These are phyloP conservation scores for Xiphophorus hellerii DNA, from an alignment of 2,113 vertebrate species.

Conservation along the genomic window DNA sequence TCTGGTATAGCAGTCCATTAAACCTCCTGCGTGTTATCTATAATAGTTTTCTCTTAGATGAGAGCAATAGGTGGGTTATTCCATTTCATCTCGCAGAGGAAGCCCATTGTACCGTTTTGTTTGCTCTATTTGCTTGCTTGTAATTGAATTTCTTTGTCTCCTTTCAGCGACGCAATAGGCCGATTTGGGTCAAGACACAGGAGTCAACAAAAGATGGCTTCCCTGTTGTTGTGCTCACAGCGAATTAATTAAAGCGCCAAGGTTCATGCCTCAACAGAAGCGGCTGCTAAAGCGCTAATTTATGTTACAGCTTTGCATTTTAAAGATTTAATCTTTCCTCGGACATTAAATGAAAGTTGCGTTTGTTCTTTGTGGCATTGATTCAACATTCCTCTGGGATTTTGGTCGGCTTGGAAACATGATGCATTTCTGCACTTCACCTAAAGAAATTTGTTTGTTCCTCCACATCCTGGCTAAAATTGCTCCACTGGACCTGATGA, in stretches of 20 bases:
- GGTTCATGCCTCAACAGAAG: neutral
- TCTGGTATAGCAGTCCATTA: slow-evolving; percentile 58
- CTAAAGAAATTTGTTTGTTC: neutral
- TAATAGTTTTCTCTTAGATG: slow-evolving; percentile 63
- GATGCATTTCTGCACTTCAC: neutral
- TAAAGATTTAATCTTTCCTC: neutral
- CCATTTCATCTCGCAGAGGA: slow-evolving; percentile 57
- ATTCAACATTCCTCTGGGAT: neutral
- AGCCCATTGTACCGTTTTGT: slow-evolving; percentile 54
- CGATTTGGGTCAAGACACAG: neutral
- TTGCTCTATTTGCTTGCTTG: slow-evolving; percentile 52
- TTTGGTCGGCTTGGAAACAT: neutral
- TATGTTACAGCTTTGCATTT: neutral
- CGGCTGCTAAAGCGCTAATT: neutral
- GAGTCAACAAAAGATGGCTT: slow-evolving; percentile 1
- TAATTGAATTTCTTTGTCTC: slow-evolving; percentile 66
- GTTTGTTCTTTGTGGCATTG: neutral
- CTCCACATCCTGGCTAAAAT: neutral
- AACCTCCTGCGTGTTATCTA: slow-evolving; percentile 62
- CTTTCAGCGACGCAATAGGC: slow-evolving; percentile 18
- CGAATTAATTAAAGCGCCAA: slow-evolving; percentile 14
- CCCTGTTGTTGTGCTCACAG: slow-evolving; percentile 7
- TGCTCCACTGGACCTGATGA: neutral
- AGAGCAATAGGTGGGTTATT: slow-evolving; percentile 46
- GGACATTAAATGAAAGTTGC: neutral